These are phyloP conservation scores for Xestobium rufovillosum DNA, from an alignment of 2,888 invertebrate genomes.

Conservation along the genomic window DNA sequence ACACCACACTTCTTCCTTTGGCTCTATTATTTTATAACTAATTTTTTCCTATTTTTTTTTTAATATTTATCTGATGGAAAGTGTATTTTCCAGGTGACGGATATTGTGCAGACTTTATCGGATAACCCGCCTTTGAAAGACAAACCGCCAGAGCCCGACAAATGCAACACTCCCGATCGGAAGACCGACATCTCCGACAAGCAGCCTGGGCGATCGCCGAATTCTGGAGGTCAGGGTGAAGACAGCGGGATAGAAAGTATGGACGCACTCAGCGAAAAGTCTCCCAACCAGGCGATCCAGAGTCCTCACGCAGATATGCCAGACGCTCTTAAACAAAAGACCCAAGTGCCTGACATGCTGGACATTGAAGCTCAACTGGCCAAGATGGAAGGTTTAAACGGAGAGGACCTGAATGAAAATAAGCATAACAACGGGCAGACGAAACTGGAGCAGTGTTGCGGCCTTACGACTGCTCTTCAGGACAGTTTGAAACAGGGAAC, in stretches of 20 bases:
- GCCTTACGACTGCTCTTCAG: constrained; percentile 35
- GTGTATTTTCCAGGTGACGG: too few relatives aligned
- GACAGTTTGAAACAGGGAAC: constrained; percentile 34
- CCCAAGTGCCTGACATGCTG: constrained; percentile 50
- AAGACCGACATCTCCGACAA: constrained; percentile 30
- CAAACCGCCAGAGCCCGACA: constrained; percentile 39
- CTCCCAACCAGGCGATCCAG: constrained; percentile 67
- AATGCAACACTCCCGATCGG: constrained; percentile 38
- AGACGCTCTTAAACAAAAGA: constrained; percentile 29
- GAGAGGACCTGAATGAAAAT: constrained; percentile 37
- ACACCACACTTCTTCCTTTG: too few relatives aligned
- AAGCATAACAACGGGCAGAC: constrained; percentile 28
- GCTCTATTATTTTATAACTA: too few relatives aligned
- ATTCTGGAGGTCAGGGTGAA: constrained; percentile 58
- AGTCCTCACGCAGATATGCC: constrained; percentile 51
- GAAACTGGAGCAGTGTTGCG: constrained; percentile 39
- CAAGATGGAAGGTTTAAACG: constrained; percentile 54
- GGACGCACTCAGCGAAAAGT: constrained; percentile 89
- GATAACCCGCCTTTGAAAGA: constrained; percentile 32
- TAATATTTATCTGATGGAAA: too few relatives aligned
- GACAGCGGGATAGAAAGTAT: constrained; percentile 89
- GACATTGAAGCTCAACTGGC: constrained; percentile 65
- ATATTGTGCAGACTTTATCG: constrained; percentile 27
- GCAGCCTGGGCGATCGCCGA: constrained; percentile 37
- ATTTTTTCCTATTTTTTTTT: too few relatives aligned